These are phyloP conservation scores for Gonioctena quinquepunctata DNA, from an alignment of 1,140 invertebrate genomes.

Conservation along the genomic window DNA sequence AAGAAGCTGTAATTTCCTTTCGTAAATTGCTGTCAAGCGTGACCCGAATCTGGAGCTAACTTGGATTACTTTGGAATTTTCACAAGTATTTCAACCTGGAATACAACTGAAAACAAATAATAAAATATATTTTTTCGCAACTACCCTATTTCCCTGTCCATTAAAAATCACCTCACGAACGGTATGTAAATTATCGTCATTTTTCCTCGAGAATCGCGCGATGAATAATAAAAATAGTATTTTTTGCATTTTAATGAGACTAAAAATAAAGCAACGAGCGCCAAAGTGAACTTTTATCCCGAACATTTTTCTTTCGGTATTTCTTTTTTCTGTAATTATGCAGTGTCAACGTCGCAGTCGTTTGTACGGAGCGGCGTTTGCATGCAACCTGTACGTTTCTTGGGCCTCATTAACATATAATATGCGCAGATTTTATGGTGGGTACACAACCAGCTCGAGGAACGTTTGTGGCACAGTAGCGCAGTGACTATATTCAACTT, in stretches of 20 bases:
- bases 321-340: constrained; percentile 29
- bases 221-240: background rate
- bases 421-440: constrained; percentile 32
- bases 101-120: too few species aligned
- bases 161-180: background rate
- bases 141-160: too few species aligned
- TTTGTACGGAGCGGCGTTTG: constrained; percentile 16
- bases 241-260: background rate
- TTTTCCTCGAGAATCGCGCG: background rate
- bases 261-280: background rate
- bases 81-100: too few species aligned
- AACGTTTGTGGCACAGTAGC: background rate
- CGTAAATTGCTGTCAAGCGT: too few species aligned
- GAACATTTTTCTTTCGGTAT: constrained; percentile 21
- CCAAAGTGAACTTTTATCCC: background rate
- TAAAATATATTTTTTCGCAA: too few species aligned
- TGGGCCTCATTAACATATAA: constrained; percentile 36
- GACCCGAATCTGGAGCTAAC: too few species aligned
- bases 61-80: too few species aligned
- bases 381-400: constrained; percentile 15
- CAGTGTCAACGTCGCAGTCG: constrained; percentile 26
- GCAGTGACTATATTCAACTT: too few species aligned
- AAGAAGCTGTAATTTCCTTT: too few species aligned
- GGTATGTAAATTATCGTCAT: background rate
- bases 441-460: background rate